Percentiles rank a stretch among this genome's conserved stretches.
Evolutionary conservation across 2,797 vertebrate species (phyloP).

Genomic region (Otus scops): DNA sequence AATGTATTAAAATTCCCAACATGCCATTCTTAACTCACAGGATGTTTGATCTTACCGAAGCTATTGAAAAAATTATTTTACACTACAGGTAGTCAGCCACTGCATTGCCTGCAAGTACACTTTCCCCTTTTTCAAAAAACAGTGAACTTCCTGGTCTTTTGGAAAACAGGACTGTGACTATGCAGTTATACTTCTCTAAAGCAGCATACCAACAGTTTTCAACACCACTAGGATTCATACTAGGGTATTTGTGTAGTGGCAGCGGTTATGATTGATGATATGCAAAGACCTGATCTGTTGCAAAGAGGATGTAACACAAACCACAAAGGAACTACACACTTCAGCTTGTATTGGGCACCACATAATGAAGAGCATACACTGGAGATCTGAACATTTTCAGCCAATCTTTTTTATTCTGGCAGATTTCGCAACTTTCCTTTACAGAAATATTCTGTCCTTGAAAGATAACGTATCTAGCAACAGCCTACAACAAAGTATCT

Average conservation of each 20-base stretch:
- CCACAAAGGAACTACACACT: constrained; percentile 71
- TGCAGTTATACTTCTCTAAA: constrained; percentile 60
- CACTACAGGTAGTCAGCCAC: not conserved
- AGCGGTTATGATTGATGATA: constrained; percentile 61
- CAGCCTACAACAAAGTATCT: constrained; percentile 7
- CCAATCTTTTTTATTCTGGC: constrained; percentile 16
- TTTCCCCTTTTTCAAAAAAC: constrained; percentile 28
- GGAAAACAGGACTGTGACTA: constrained; percentile 9
- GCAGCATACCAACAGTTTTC: constrained; percentile 45
- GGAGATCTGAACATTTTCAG: constrained; percentile 39
- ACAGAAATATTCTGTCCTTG: constrained; percentile 42
- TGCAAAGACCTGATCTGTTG: constrained; percentile 52
- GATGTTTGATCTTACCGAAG: not conserved
- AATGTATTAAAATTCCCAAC: not conserved
- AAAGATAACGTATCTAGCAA: constrained; percentile 62
- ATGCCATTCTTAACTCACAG: not conserved
- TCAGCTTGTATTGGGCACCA: constrained; percentile 26
- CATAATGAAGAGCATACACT: not conserved
- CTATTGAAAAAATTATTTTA: not conserved
- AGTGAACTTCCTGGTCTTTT: constrained; percentile 22
- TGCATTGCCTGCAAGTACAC: not conserved
- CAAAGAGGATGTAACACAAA: constrained; percentile 70
- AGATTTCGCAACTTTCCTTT: constrained; percentile 64
- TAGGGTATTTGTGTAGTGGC: constrained; percentile 35
- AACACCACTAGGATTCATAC: not conserved